phyloP scores from a whole-genome alignment of 2,113 vertebrate genomes.

The Verasper variegatus region DNA sequence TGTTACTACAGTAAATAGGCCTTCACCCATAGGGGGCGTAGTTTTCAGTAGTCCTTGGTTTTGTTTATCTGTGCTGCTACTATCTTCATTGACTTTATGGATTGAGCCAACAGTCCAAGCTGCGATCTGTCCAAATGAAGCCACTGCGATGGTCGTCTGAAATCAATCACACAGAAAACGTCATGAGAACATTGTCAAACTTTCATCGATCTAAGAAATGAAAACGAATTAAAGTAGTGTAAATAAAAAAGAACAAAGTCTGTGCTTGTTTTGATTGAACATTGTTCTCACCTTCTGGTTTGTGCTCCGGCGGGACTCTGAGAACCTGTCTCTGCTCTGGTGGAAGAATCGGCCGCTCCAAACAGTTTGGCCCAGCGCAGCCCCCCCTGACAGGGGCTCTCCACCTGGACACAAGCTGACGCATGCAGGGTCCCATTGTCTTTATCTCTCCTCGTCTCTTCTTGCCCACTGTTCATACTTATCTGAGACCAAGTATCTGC shows the following conservation, averaged over 20 bases:
- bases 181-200: background rate
- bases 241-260: background rate
- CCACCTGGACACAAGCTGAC: conserved; percentile 50
- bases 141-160: conserved; percentile 91
- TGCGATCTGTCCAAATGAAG: conserved; percentile 89
- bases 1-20: background rate
- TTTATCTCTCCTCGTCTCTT: conserved; percentile 74
- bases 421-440: conserved; percentile 56
- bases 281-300: conserved; percentile 81
- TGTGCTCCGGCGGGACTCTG: conserved; percentile 52
- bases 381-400: conserved; percentile 69
- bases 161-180: conserved; percentile 15
- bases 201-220: background rate
- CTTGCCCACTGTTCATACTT: conserved; percentile 53
- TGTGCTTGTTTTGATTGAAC: background rate
- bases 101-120: conserved; percentile 88
- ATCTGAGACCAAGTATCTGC: conserved; percentile 51
- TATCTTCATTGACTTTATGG: conserved; percentile 83
- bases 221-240: background rate
- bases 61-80: conserved; percentile 63
- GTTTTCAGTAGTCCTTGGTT: conserved; percentile 7
- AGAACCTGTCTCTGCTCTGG: conserved; percentile 38
- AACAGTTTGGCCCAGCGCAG: conserved; percentile 83
- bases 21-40: background rate
- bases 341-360: conserved; percentile 66